These are phyloP conservation scores for Megaceryle alcyon DNA, from an alignment of 2,797 vertebrate species.

Conservation along the genomic window DNA sequence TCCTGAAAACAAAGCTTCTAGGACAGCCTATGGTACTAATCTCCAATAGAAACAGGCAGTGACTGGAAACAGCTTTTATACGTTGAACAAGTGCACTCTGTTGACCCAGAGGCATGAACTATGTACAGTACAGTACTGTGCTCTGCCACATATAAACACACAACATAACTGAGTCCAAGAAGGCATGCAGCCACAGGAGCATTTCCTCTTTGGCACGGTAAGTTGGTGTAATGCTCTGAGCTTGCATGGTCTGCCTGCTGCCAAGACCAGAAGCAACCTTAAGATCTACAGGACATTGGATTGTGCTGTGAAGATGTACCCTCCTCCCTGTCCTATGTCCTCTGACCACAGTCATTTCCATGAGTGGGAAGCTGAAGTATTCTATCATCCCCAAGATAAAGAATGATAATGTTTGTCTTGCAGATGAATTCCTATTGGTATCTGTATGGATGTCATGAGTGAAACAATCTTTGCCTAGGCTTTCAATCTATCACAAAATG, in stretches of 20 bases:
- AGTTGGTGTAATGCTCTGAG: not conserved
- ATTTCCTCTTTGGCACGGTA: not conserved
- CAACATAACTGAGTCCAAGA: not conserved
- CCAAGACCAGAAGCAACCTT: not conserved
- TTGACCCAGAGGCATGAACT: not conserved
- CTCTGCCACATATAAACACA: rapidly evolving
- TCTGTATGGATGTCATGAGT: not conserved
- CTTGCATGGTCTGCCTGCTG: not conserved
- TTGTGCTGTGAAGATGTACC: not conserved
- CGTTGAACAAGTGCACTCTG: not conserved
- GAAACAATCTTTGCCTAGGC: not conserved
- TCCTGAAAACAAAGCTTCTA: not conserved
- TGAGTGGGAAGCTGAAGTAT: not conserved
- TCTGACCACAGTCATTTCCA: not conserved
- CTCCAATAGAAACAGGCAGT: rapidly evolving
- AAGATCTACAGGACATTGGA: not conserved
- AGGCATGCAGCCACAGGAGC: not conserved
- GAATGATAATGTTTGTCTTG: not conserved
- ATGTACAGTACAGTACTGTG: not conserved
- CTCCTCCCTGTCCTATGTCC: rapidly evolving
- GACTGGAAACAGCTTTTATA: not conserved
- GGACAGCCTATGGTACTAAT: too few relatives aligned
- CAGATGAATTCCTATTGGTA: not conserved
- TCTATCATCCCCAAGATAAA: not conserved
- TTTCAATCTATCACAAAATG: not conserved